These are phyloP conservation scores for Amiota minor DNA, from an alignment of 2,888 invertebrate species.

Conservation along the genomic window DNA sequence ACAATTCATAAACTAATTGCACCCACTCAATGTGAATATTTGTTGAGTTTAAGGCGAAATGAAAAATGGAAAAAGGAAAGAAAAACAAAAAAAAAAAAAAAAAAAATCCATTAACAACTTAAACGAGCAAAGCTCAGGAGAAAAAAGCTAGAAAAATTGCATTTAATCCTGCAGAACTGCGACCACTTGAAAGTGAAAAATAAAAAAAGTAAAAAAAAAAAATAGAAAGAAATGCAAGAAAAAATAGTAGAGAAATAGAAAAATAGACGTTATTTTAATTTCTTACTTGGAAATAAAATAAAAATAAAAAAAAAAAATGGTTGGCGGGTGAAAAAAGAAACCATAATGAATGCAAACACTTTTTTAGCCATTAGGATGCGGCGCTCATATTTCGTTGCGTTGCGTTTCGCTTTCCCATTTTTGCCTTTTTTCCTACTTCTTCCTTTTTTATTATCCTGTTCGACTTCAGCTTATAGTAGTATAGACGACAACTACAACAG, in stretches of 20 bases:
- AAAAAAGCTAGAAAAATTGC: slow-evolving; percentile 53
- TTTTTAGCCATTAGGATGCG: slow-evolving; percentile 36
- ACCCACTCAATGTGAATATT: too few species aligned
- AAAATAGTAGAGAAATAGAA: not conserved
- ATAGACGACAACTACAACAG: too few species aligned
- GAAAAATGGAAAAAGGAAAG: too few species aligned
- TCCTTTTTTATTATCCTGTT: too few species aligned
- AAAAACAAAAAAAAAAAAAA: too few species aligned
- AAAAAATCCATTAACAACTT: slow-evolving; percentile 24
- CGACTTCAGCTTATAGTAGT: too few species aligned
- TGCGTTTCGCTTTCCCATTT: not conserved
- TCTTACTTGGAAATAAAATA: slow-evolving; percentile 44
- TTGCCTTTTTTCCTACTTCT: not conserved
- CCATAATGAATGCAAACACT: slow-evolving; percentile 67
- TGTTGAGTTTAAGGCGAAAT: too few species aligned
- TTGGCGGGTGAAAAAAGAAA: slow-evolving; percentile 38
- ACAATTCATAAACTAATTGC: too few species aligned
- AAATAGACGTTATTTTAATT: slow-evolving; percentile 62
- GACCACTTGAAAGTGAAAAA: not conserved
- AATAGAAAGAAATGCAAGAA: not conserved
- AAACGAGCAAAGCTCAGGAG: slow-evolving; percentile 14
- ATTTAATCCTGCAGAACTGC: slow-evolving; percentile 55
- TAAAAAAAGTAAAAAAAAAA: not conserved
- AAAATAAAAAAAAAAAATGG: slow-evolving; percentile 1
- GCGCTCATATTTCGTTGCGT: slow-evolving; percentile 51